Evolutionary conservation across 2,888 invertebrate species (phyloP), one percentile per base, ranked within the genome.

Genomic region (Cantharis rustica): DNA sequence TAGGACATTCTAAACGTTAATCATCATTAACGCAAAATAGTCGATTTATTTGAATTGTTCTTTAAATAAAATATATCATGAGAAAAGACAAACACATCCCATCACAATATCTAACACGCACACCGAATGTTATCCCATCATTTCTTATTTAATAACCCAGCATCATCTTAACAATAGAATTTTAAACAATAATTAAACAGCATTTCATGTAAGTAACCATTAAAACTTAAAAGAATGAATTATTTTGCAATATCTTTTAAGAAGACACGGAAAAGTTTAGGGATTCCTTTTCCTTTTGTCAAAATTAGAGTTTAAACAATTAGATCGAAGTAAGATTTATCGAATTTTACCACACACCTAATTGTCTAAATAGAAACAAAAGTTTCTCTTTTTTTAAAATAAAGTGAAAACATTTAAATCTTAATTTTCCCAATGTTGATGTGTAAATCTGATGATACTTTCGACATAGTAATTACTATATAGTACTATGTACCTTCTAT

Each of bases 1-100:
- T 66, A 66, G 64, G 64, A 66, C 64, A 66, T 66, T 66, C 23
- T 66, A 66, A 23, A 66, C 64, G 64, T 66, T 66, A 66, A 66
- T 66, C 23, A 23, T 66, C 23, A 23, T 66, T 66, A 66, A 66
- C 23, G 64, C 64, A 66, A 20, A 66, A 66, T 66, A 66, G 20
- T 66, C 64, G 64, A 66, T 66, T 47, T 47, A 66, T 66, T 66
- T n/a, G 64, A 66, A 66, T 66, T 66, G 64, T 66, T 66, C 23
- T 47, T 47, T 47, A 47, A 47, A 47, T 47, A 47, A 47, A 47
- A 47, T 47, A 47, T 47, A 47, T 47, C 47, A 47, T 47, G 47
- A 47, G 47, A 47, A 47, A 47, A 47, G 47, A 47, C 47, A 47
- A n/a, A 47, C 47, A n/a, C 47, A n/a, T 47, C 47, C 7, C 47